A percentile compares a stretch with the other conserved stretches of the same genome.
These are phyloP conservation scores for Ganaspis brasiliensis DNA, from an alignment of 2,888 invertebrate genomes.

Conservation along the genomic window DNA sequence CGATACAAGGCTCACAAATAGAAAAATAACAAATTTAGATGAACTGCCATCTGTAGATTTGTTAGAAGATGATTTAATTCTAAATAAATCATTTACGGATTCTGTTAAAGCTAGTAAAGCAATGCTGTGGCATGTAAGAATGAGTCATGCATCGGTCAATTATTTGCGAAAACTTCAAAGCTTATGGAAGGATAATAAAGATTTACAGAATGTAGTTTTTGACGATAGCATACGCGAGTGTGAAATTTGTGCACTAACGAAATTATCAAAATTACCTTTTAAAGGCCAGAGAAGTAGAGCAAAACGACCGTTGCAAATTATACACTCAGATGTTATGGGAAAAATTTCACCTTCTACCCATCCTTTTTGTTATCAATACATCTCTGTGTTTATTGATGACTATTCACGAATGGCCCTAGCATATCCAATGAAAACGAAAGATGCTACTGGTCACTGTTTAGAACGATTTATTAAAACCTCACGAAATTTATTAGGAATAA, in stretches of 20 bases:
- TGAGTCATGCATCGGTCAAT: slow-evolving; percentile 54
- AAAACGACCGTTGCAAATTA: slow-evolving; percentile 48
- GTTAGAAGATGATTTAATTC: neutral
- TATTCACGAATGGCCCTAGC: slow-evolving; percentile 61
- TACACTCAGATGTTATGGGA: slow-evolving; percentile 63
- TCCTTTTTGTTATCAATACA: slow-evolving; percentile 58
- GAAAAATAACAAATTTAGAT: slow-evolving; percentile 19
- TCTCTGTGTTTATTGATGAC: slow-evolving; percentile 61
- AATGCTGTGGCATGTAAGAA: neutral
- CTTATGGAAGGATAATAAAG: slow-evolving; percentile 2
- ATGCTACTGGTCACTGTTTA: slow-evolving; percentile 54
- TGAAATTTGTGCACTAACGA: neutral
- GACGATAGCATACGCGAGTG: neutral
- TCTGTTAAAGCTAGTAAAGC: neutral
- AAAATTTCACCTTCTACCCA: slow-evolving; percentile 54
- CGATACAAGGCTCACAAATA: neutral
- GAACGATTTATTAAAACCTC: slow-evolving; percentile 56
- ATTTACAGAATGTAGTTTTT: slow-evolving; percentile 1
- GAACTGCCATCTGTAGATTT: slow-evolving; percentile 1
- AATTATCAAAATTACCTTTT: neutral
- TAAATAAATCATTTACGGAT: neutral
- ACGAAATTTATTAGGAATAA: slow-evolving; percentile 61
- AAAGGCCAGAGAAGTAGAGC: neutral
- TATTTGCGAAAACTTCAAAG: slow-evolving; percentile 54
- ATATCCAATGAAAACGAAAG: slow-evolving; percentile 60